Evolutionary conservation across 2,888 invertebrate genomes (phyloP).

Genomic region (Mesorhabditis belari): DNA sequence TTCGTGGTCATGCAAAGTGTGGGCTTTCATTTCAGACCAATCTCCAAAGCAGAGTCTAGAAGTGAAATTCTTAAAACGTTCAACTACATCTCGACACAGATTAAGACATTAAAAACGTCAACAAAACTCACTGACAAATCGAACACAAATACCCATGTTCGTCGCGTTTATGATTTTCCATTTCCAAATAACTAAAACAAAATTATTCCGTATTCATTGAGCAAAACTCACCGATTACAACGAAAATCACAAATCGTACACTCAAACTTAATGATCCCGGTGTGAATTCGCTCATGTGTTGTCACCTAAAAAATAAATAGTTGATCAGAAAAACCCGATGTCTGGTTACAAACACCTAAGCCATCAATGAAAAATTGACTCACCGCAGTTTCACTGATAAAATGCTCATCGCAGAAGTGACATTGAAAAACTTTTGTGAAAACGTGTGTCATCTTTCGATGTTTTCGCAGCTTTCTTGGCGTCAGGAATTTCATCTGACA

Average conservation of each 20-base stretch:
- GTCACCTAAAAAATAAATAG: conserved; percentile 17
- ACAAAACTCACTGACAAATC: conserved; percentile 22
- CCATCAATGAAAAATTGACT: neutral
- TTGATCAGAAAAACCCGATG: too few species aligned
- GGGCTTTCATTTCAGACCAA: conserved; percentile 42
- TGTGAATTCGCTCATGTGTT: conserved; percentile 47
- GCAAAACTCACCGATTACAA: conserved; percentile 9
- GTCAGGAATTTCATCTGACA: conserved; percentile 50
- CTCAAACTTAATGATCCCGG: conserved; percentile 46
- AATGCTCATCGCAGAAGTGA: conserved; percentile 53
- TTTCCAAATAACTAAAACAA: neutral
- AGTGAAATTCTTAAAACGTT: too few species aligned
- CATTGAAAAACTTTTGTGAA: conserved; percentile 51
- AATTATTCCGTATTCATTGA: neutral
- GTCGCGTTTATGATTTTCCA: conserved; percentile 10
- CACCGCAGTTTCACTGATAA: conserved; percentile 46
- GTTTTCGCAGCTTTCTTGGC: conserved; percentile 51
- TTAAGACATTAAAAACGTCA: neutral
- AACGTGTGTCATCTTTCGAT: conserved; percentile 53
- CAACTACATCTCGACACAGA: conserved; percentile 9
- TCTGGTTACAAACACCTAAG: too few species aligned
- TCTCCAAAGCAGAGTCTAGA: conserved; percentile 32
- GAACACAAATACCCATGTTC: conserved; percentile 47
- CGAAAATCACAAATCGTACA: conserved; percentile 42
- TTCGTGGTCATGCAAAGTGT: conserved; percentile 42